Conservation (phyloP, 2,797 vertebrate species). For the Phaenicophaeus curvirostris region DNA sequence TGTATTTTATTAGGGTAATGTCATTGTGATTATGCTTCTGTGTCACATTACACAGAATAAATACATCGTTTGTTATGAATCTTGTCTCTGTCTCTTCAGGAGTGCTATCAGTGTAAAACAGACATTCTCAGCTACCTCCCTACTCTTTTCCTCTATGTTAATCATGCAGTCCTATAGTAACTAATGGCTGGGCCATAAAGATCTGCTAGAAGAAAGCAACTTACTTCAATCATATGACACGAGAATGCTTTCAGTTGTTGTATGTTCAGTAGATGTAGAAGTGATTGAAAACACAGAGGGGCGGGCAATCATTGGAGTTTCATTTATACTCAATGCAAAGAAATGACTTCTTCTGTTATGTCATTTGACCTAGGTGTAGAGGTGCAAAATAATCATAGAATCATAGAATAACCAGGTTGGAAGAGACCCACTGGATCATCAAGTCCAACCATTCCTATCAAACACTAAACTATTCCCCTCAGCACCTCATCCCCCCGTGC, state of each 20-base stretch:
- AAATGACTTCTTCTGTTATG: background rate
- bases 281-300: background rate
- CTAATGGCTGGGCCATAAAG: background rate
- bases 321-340: background rate
- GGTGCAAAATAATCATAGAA: background rate
- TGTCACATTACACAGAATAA: constrained; percentile 44
- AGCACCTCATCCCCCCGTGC: too few species aligned
- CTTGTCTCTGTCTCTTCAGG: background rate
- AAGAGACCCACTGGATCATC: too few species aligned
- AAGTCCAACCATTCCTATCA: too few species aligned
- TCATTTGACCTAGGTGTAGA: background rate
- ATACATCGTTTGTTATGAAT: constrained; percentile 11
- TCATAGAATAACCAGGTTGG: too few species aligned
- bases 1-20: constrained; percentile 11
- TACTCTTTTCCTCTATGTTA: background rate
- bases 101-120: background rate
- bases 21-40: constrained; percentile 13
- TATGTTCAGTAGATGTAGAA: background rate
- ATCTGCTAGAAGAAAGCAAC: background rate
- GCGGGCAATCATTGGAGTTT: background rate
- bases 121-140: background rate
- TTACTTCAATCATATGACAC: background rate
- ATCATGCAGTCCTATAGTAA: background rate
- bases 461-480: too few species aligned
- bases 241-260: background rate